A percentile compares a stretch with the other conserved stretches of the same genome.
Evolutionary conservation across 1,140 invertebrate species (phyloP).

Genomic region (Sycophila sp.): DNA sequence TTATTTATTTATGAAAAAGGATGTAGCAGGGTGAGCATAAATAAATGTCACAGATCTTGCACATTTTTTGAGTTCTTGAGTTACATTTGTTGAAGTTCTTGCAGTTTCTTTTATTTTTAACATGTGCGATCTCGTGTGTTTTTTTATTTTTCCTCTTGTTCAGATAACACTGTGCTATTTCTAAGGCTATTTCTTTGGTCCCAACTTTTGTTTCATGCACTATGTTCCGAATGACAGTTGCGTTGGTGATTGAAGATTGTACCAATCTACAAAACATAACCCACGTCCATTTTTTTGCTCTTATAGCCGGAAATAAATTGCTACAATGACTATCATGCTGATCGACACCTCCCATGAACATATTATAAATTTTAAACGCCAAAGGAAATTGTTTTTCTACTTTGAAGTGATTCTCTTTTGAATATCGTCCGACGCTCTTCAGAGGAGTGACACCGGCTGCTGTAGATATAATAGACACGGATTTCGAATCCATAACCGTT

Average conservation of each 20-base stretch:
- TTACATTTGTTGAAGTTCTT: conserved; percentile 7
- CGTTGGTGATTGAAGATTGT: conserved; percentile 37
- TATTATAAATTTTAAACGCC: neutral
- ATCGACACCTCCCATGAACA: conserved; percentile 20
- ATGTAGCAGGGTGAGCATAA: conserved; percentile 14
- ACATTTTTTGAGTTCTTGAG: conserved; percentile 26
- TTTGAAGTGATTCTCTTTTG: neutral
- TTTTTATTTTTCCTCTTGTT: neutral
- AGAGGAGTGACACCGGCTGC: conserved; percentile 6
- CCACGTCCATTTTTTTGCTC: conserved; percentile 41
- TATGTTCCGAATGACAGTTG: conserved; percentile 35
- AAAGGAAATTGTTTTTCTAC: neutral
- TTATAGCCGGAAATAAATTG: conserved; percentile 35
- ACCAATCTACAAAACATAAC: conserved; percentile 34
- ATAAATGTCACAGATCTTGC: conserved; percentile 10
- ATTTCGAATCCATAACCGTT: too few species aligned
- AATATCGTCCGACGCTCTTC: neutral
- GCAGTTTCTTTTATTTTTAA: conserved; percentile 3
- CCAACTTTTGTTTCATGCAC: neutral
- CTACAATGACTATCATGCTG: conserved; percentile 35
- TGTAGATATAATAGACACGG: neutral
- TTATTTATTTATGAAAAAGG: neutral
- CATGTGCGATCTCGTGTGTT: neutral
- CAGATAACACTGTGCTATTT: conserved; percentile 23
- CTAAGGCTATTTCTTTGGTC: conserved; percentile 5